Evolutionary conservation across 2,888 invertebrate species (phyloP), one percentile per base, ranked within the genome.

Genomic region (Cinara cedri): DNA sequence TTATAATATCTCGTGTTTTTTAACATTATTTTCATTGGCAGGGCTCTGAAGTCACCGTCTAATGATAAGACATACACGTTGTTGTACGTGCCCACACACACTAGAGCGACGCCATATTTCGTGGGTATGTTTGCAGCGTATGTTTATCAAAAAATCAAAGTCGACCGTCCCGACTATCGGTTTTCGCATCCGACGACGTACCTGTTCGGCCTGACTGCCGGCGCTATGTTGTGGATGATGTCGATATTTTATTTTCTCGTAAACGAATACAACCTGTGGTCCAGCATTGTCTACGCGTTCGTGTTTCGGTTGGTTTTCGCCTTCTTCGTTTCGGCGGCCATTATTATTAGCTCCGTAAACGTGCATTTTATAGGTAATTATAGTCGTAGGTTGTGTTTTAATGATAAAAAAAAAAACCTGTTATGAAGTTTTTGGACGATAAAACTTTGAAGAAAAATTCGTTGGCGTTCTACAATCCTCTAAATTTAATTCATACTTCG

Each of bases 121-220:
- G 55, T 71, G 55, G 71, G 71, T 11, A 44, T 71, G 55, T 55
- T 55, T 16, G 71, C 42, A 3, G 70, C 54, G 9, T 13, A 70
- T 34, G 19, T 70, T 34, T 70, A 54, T 19, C 54, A 51, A 1
- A 34, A 9, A 11, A 54, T 14, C 0, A 54, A 14, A 19, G 13
- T 14, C 34, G 8, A n/a, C 9, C 34, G 19, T 8, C 70, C 70
- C n/a, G 13, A 70, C 54, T 54, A 21, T 19, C 26, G 26, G 54
- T 70, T 70, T 19, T 14, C 70, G 14, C 26, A 42, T 19, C 54
- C 70, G 10, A 14, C 51, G 19, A 9, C 54, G 19, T 51, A 8
- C n/a, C 16, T 70, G 19, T 70, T 19, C 26, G 8, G 51, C 14
- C 10, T 70, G 2, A 9, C 54, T 34, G n/a, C 10, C 14, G 34